Percentiles rank a stretch among this genome's conserved stretches.
phyloP scores from a whole-genome alignment of 2,797 vertebrate genomes.

The Labeo calbasu region DNA sequence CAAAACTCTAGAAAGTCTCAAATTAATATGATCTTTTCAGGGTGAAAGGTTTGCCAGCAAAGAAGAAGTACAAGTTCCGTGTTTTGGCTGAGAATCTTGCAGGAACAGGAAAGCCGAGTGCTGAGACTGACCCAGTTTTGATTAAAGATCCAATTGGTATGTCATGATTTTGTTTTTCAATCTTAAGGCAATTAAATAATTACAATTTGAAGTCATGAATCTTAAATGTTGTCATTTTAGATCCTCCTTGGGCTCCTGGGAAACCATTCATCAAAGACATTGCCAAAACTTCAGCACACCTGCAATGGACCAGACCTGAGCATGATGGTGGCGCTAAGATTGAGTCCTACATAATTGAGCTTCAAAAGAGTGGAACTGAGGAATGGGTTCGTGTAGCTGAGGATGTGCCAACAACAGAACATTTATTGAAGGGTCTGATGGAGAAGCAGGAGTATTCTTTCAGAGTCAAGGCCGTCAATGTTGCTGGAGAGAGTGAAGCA shows the following conservation, averaged over 20 bases:
- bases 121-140: constrained; percentile 89
- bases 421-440: constrained; percentile 89
- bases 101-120: constrained; percentile 93
- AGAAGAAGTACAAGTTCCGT: constrained; percentile 96
- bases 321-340: constrained; percentile 98
- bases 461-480: constrained; percentile 92
- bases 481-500: constrained; percentile 92
- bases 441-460: constrained; percentile 98
- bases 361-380: constrained; percentile 93
- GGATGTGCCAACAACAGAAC: constrained; percentile 87
- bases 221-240: constrained; percentile 69
- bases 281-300: constrained; percentile 84
- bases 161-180: neutral
- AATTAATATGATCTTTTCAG: constrained; percentile 67
- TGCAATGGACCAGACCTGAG: constrained; percentile 94
- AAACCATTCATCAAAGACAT: constrained; percentile 92
- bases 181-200: neutral
- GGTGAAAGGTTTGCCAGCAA: constrained; percentile 93
- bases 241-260: constrained; percentile 98
- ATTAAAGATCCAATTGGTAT: constrained; percentile 96
- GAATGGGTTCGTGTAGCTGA: constrained; percentile 96
- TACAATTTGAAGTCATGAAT: neutral
- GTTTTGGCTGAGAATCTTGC: constrained; percentile 97
- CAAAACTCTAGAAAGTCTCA: constrained; percentile 13
- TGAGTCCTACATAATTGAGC: constrained; percentile 92